These are phyloP conservation scores for Melanotaenia pygmaea DNA, from an alignment of 2,797 vertebrate species.

Conservation along the genomic window DNA sequence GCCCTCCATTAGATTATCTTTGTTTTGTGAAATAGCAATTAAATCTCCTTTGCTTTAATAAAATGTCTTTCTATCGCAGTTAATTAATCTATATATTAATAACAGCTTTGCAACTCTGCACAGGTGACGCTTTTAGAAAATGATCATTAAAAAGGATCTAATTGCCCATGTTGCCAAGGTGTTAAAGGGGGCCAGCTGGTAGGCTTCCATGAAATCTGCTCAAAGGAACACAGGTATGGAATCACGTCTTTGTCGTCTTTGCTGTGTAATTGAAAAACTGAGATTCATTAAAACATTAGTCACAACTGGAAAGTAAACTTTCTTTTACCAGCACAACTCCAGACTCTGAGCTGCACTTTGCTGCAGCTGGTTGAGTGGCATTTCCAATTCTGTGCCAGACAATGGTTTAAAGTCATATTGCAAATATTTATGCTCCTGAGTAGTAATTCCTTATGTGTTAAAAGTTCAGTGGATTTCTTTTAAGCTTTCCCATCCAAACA, in stretches of 20 bases:
- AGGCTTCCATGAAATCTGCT: conserved; percentile 14
- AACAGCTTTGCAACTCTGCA: neutral
- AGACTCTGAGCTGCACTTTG: neutral
- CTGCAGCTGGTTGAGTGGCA: conserved; percentile 17
- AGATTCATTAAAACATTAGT: neutral
- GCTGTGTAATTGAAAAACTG: conserved; percentile 14
- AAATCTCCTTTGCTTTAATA: too few relatives aligned
- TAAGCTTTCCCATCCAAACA: neutral
- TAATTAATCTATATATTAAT: neutral
- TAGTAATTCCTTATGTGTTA: conserved; percentile 7
- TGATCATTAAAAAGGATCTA: neutral
- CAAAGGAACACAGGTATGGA: conserved; percentile 28
- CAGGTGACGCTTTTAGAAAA: neutral
- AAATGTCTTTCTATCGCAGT: too few relatives aligned
- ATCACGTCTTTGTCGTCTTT: neutral
- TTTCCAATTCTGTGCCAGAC: conserved; percentile 11
- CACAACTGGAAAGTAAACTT: neutral
- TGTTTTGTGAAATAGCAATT: too few relatives aligned
- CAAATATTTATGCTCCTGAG: neutral
- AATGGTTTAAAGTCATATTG: neutral
- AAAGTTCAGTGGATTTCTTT: neutral
- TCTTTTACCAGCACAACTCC: neutral
- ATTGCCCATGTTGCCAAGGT: neutral
- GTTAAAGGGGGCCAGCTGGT: conserved; percentile 18
- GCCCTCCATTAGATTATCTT: too few relatives aligned